Percentiles rank a stretch among this genome's conserved stretches.
These are phyloP conservation scores for Aphidius gifuensis DNA, from an alignment of 1,140 invertebrate genomes.

Conservation along the genomic window DNA sequence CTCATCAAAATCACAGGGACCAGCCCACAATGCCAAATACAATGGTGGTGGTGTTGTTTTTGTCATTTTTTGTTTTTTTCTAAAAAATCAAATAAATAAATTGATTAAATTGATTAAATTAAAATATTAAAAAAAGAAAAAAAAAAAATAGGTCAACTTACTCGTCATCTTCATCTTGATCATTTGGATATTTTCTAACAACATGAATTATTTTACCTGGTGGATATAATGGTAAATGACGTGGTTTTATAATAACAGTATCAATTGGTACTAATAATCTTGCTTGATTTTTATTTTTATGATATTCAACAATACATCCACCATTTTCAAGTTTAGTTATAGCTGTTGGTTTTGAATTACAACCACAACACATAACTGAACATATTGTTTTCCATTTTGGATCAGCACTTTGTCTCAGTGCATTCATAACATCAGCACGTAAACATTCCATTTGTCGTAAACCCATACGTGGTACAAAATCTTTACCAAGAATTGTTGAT, in stretches of 20 bases:
- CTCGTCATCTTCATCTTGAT: constrained; percentile 58
- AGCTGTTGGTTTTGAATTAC: constrained; percentile 65
- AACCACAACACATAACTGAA: constrained; percentile 77
- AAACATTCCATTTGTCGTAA: constrained; percentile 86
- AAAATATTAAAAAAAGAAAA: neutral
- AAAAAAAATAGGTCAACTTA: constrained; percentile 57
- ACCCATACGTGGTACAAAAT: constrained; percentile 85
- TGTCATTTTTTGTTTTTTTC: constrained; percentile 57
- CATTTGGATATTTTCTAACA: constrained; percentile 81
- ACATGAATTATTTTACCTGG: constrained; percentile 88
- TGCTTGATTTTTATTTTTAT: constrained; percentile 60
- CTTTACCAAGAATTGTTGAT: constrained; percentile 87
- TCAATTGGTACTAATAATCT: constrained; percentile 66
- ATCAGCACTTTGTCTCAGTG: constrained; percentile 82
- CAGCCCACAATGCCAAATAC: constrained; percentile 87
- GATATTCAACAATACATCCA: constrained; percentile 64
- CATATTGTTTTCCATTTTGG: constrained; percentile 92
- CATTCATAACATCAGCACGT: constrained; percentile 82
- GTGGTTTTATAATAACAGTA: constrained; percentile 70
- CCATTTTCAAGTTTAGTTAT: constrained; percentile 65
- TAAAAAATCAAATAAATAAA: constrained; percentile 6
- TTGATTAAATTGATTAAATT: neutral
- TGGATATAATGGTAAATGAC: constrained; percentile 81
- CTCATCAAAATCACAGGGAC: constrained; percentile 84
- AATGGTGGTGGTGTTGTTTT: constrained; percentile 75